phyloP scores from a whole-genome alignment of 2,113 vertebrate species.

The Tupaia chinensis region DNA sequence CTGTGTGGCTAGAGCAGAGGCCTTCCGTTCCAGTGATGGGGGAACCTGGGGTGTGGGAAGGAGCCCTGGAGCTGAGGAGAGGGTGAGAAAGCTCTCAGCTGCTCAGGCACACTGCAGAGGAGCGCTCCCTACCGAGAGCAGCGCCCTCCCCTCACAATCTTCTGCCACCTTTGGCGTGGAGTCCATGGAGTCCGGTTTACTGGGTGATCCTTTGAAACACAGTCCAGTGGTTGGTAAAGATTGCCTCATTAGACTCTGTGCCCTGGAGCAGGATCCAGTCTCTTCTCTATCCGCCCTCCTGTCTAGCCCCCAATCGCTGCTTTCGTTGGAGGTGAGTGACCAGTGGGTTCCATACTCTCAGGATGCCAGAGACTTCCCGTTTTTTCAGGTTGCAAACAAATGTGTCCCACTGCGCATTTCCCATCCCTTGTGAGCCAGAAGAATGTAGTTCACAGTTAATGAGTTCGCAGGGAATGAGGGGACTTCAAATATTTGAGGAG shows the following conservation, averaged over 20 bases:
- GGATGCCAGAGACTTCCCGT: background rate
- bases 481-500: too few relatives aligned
- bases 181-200: background rate
- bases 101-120: background rate
- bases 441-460: background rate
- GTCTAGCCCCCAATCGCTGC: background rate
- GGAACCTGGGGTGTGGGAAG: background rate
- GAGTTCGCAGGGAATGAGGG: too few relatives aligned
- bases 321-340: background rate
- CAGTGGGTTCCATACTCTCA: rapidly evolving
- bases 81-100: background rate
- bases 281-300: background rate
- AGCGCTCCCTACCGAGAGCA: background rate
- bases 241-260: background rate
- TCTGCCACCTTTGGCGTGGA: background rate
- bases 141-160: too few relatives aligned
- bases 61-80: background rate
- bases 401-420: rapidly evolving
- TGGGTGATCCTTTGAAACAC: background rate
- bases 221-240: background rate
- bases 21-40: background rate
- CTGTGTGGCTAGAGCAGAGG: background rate
- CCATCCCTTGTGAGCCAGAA: background rate
- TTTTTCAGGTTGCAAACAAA: background rate
- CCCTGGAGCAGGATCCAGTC: background rate